Evolutionary conservation across 1,140 invertebrate species (phyloP).

Genomic region (Mycetomoellerius zeteki): DNA sequence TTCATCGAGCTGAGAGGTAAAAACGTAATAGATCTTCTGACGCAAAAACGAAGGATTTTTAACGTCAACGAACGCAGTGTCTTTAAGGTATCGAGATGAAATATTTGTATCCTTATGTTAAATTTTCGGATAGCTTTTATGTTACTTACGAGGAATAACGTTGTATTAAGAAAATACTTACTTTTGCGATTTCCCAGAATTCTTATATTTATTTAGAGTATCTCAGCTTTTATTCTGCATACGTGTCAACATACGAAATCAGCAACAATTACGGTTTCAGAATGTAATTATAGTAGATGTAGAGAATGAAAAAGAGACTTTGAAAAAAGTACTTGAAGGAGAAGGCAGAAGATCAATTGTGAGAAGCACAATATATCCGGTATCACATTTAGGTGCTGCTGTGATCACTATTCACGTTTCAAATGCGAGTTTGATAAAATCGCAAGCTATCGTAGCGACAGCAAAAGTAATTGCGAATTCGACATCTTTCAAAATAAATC

Average conservation of each 20-base stretch:
- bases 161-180: background rate
- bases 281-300: constrained; percentile 41
- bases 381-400: constrained; percentile 66
- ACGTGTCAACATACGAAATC: background rate
- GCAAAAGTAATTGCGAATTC: constrained; percentile 61
- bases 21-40: constrained; percentile 64
- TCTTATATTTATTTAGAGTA: constrained; percentile 5
- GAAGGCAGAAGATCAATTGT: constrained; percentile 63
- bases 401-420: constrained; percentile 71
- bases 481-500: background rate
- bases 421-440: constrained; percentile 68
- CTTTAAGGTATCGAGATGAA: constrained; percentile 66
- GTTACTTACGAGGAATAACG: background rate
- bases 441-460: constrained; percentile 55
- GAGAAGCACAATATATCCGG: constrained; percentile 50
- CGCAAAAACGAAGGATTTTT: constrained; percentile 23
- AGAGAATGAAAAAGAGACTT: constrained; percentile 47
- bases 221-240: background rate
- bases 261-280: constrained; percentile 31
- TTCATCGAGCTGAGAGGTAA: constrained; percentile 69
- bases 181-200: background rate
- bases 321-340: constrained; percentile 68
- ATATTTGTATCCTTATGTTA: background rate
- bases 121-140: background rate
- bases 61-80: constrained; percentile 58